Conservation (phyloP, 2,113 vertebrate genomes). For the Oryzias melastigma region DNA sequence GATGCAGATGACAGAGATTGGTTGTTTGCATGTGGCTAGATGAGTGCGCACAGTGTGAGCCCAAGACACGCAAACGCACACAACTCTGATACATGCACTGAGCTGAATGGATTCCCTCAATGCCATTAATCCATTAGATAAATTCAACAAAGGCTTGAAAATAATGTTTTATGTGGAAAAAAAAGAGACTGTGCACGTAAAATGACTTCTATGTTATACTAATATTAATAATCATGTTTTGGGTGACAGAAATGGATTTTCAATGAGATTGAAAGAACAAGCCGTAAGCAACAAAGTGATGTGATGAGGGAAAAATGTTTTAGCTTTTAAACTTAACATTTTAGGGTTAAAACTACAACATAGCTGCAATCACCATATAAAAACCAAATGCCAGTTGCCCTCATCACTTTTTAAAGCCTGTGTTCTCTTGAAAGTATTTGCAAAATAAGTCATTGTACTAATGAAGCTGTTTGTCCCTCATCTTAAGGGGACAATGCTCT, state of each 20-base stretch:
- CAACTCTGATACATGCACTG: conserved; percentile 29
- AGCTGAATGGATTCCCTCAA: conserved; percentile 61
- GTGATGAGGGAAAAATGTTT: conserved; percentile 7
- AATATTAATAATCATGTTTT: conserved; percentile 58
- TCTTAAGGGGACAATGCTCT: conserved; percentile 8
- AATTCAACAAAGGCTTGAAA: conserved; percentile 62
- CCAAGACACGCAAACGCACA: conserved; percentile 20
- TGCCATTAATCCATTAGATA: conserved; percentile 79
- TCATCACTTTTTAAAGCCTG: neutral
- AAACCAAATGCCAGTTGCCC: neutral
- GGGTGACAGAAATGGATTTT: conserved; percentile 78
- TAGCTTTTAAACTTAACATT: too few species aligned
- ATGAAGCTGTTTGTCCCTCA: conserved; percentile 7
- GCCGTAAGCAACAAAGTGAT: conserved; percentile 30
- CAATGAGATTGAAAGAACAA: conserved; percentile 69
- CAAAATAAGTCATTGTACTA: neutral
- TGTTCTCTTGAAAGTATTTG: neutral
- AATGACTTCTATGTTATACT: conserved; percentile 55
- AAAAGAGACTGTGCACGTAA: conserved; percentile 15
- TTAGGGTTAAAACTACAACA: too few species aligned
- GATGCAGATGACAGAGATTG: conserved; percentile 69
- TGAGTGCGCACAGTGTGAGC: conserved; percentile 46
- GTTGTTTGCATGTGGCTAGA: conserved; percentile 60
- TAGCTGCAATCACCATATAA: too few species aligned
- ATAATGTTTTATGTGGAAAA: conserved; percentile 42